phyloP scores from a whole-genome alignment of 2,888 invertebrate species.

The Zele albiditarsus region DNA sequence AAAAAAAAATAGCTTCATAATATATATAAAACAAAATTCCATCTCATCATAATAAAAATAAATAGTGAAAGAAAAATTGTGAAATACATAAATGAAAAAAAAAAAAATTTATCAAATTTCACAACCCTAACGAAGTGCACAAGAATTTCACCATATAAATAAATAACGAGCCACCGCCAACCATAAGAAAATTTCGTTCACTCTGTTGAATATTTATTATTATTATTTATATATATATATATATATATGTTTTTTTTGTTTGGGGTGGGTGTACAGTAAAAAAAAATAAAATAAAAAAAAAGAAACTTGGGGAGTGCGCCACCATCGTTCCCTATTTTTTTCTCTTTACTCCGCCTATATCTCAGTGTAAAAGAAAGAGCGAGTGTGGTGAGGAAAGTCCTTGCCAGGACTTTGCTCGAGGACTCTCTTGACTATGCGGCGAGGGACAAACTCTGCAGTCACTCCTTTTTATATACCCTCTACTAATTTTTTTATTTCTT shows the following conservation, averaged over 20 bases:
- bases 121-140: neutral
- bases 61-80: neutral
- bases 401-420: slow-evolving; percentile 39
- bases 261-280: neutral
- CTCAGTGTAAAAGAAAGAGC: neutral
- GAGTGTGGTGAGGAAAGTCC: slow-evolving; percentile 43
- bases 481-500: slow-evolving; percentile 32
- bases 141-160: neutral
- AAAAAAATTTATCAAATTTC: neutral
- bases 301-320: neutral
- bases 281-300: neutral
- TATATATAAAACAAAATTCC: neutral
- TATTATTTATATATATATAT: neutral
- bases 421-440: slow-evolving; percentile 43
- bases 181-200: neutral
- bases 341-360: neutral
- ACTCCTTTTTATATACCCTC: slow-evolving; percentile 24
- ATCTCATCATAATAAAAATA: neutral
- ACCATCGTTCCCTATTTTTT: neutral
- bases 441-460: slow-evolving; percentile 9
- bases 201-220: neutral
- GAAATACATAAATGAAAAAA: neutral
- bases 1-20: neutral
- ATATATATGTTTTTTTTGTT: neutral
- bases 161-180: neutral